Base-by-base conservation (phyloP, 2,113 vertebrate genomes). In the Capreolus pygargus region DNA sequence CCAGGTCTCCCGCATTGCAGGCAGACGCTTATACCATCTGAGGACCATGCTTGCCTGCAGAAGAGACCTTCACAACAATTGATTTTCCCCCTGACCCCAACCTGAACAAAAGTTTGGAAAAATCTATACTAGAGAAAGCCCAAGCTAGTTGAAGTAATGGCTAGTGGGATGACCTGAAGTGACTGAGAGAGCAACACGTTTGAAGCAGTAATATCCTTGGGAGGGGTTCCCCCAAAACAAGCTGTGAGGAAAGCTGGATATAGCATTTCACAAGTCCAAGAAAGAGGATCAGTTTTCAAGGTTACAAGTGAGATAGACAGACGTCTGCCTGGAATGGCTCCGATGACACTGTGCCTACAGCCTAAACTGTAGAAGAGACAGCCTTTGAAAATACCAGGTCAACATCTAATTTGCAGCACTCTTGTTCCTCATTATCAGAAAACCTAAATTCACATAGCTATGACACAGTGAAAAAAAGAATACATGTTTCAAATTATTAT, bases 381-480 rank as follows among this genome's bases (percentile, higher is more conserved):
- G 21, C 14, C 19, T 87, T 89, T 90, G 57, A 25, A 89, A 74
- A 94, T 33, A 50, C 14, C 28, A 50, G 84, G 33, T 45, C 23
- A 52, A 57, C 33, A 45, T 43, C 43, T 83, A 52, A 98, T 70
- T 61, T 43, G 52, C n/a, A 89, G 25, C 12, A 84, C 64, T 94
- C 33, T 64, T 83, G 7, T 89, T 90, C 30, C 27, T 85, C 84
- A 11, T 54, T 84, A 52, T 30, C 14, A 83, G 14, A 2, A 86
- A 93, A 93, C 28, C 15, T 91, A 70, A 58, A 89, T 92, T 54
- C 25, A 17, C 60, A 57, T 82, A 36, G 19, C 89, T 86, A 88
- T 43, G 39, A 57, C 3, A 61, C 27, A 58, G 3, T 16, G 1
- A 25, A 87, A 90, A 89, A 91, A 39, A 88, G 28, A 93, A 58